These are phyloP conservation scores for Piezodorus guildinii DNA, from an alignment of 1,140 invertebrate species.

Conservation along the genomic window DNA sequence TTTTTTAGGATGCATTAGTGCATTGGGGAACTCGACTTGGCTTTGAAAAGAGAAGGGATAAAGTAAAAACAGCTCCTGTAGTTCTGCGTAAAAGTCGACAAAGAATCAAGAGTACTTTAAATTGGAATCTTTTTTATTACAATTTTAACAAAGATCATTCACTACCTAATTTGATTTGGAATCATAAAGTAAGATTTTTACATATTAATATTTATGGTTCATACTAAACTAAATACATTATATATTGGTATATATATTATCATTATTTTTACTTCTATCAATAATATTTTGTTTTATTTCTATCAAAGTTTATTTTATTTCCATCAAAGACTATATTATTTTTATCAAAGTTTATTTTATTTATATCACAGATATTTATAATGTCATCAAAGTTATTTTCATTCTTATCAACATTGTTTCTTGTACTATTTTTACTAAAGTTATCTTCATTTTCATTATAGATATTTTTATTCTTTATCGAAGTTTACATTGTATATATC, in stretches of 20 bases:
- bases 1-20: conserved; percentile 57
- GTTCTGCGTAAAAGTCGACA: conserved; percentile 82
- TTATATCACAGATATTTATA: too few relatives aligned
- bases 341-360: too few relatives aligned
- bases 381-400: too few relatives aligned
- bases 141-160: conserved; percentile 92
- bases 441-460: too few relatives aligned
- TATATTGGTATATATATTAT: conserved; percentile 1
- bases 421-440: too few relatives aligned
- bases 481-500: too few relatives aligned
- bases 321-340: too few relatives aligned
- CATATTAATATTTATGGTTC: neutral
- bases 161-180: conserved; percentile 96
- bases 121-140: conserved; percentile 91
- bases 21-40: conserved; percentile 80
- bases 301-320: too few relatives aligned
- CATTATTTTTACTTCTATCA: conserved; percentile 13
- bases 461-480: too few relatives aligned
- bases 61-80: conserved; percentile 59
- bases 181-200: conserved; percentile 66
- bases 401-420: too few relatives aligned
- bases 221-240: conserved; percentile 5
- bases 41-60: conserved; percentile 50
- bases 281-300: too few relatives aligned
- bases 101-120: conserved; percentile 80